These are phyloP conservation scores for Benthochromis sp. DNA, from an alignment of 2,113 vertebrate genomes.

Conservation along the genomic window DNA sequence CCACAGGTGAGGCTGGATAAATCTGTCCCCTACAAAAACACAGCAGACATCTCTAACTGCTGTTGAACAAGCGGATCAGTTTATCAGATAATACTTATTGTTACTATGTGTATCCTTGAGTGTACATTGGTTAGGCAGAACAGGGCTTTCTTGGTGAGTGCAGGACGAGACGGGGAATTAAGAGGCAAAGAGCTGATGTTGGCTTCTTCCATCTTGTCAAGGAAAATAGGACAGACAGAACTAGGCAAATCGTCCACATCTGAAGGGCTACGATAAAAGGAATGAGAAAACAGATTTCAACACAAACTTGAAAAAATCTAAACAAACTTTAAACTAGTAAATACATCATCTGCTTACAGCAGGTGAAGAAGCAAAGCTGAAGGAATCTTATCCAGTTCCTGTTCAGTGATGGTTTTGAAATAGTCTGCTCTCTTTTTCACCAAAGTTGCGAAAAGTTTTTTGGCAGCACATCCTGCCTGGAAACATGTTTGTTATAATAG, in stretches of 20 bases:
- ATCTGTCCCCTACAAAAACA: slow-evolving; percentile 35
- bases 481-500: background rate
- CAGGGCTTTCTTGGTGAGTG: slow-evolving; percentile 37
- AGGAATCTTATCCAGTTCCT: slow-evolving; percentile 56
- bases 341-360: slow-evolving; percentile 38
- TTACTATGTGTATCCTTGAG: background rate
- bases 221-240: slow-evolving; percentile 32
- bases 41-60: background rate
- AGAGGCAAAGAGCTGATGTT: slow-evolving; percentile 32
- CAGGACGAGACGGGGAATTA: background rate
- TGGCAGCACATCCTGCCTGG: slow-evolving; percentile 54
- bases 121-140: slow-evolving; percentile 40
- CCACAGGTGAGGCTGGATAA: slow-evolving; percentile 26
- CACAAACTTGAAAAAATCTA: background rate
- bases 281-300: background rate
- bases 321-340: background rate
- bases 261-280: slow-evolving; percentile 9
- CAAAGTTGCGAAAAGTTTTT: slow-evolving; percentile 45
- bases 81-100: background rate
- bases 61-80: background rate
- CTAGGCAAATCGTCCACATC: slow-evolving; percentile 36
- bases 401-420: slow-evolving; percentile 44
- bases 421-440: slow-evolving; percentile 29
- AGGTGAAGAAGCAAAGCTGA: slow-evolving; percentile 39
- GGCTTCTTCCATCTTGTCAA: slow-evolving; percentile 42